phyloP scores from a whole-genome alignment of 1,140 invertebrate genomes.

The Brachionus rotundiformis region DNA sequence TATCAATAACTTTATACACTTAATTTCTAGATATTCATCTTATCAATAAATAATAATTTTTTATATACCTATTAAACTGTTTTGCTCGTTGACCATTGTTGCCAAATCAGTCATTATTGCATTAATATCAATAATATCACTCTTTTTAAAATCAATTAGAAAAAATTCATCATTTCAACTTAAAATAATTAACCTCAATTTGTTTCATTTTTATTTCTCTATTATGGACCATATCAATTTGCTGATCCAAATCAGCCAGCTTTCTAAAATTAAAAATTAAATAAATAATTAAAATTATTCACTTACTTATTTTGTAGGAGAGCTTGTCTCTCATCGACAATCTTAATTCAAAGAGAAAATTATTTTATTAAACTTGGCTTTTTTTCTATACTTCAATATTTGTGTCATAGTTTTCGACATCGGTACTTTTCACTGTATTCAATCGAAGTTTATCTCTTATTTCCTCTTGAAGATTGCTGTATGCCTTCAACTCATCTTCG shows the following conservation, averaged over 20 bases:
- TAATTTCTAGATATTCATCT: too few species aligned
- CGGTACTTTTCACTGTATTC: background rate
- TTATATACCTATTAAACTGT: constrained; percentile 34
- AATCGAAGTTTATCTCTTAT: constrained; percentile 5
- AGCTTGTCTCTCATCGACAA: background rate
- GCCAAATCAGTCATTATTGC: constrained; percentile 45
- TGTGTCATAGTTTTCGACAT: background rate
- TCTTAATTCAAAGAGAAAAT: background rate
- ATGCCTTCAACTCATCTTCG: constrained; percentile 13
- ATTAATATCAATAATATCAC: constrained; percentile 50
- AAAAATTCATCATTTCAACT: background rate
- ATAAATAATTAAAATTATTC: background rate
- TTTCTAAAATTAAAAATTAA: constrained; percentile 24
- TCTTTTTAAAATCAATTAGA: constrained; percentile 8
- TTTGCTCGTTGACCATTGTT: constrained; percentile 45
- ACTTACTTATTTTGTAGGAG: constrained; percentile 28
- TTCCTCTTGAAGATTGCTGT: constrained; percentile 37
- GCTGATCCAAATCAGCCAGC: background rate
- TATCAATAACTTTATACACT: too few species aligned
- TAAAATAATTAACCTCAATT: background rate
- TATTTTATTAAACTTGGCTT: background rate
- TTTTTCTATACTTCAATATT: background rate
- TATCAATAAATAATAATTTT: too few species aligned
- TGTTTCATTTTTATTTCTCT: constrained; percentile 38
- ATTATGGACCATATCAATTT: constrained; percentile 16